These are phyloP conservation scores for Drosophila mayaguana DNA, from an alignment of 2,888 invertebrate species.

Conservation along the genomic window DNA sequence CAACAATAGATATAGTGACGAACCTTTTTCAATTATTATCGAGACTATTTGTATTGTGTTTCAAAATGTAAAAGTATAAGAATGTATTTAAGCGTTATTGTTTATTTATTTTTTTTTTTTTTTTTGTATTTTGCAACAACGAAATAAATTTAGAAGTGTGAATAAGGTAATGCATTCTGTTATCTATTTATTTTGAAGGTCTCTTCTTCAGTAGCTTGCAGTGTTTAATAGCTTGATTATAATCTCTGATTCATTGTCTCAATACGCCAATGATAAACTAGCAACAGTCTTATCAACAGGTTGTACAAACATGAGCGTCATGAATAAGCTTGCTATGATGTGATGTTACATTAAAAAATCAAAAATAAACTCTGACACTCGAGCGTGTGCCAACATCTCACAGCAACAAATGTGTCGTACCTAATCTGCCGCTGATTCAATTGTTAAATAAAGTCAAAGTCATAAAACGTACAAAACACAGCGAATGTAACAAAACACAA, in stretches of 20 bases:
- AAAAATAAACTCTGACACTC: neutral
- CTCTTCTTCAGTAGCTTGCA: neutral
- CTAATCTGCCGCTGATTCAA: conserved; percentile 29
- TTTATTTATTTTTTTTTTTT: conserved; percentile 5
- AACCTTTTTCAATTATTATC: conserved; percentile 9
- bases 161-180: conserved; percentile 5
- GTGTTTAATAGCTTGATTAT: neutral
- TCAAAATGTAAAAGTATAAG: neutral
- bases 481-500: neutral
- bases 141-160: conserved; percentile 28
- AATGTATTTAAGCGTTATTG: conserved; percentile 10
- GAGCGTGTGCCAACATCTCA: too few species aligned
- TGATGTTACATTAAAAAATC: conserved; percentile 9
- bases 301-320: neutral
- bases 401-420: conserved; percentile 6
- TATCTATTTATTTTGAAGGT: neutral
- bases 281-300: neutral
- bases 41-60: conserved; percentile 21
- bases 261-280: conserved; percentile 7
- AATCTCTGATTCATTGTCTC: conserved; percentile 7
- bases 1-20: conserved; percentile 7
- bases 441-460: neutral
- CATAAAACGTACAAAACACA: neutral
- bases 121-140: conserved; percentile 22
- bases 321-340: neutral